phyloP scores from a whole-genome alignment of 2,888 invertebrate genomes.

The Plutella xylostella region DNA sequence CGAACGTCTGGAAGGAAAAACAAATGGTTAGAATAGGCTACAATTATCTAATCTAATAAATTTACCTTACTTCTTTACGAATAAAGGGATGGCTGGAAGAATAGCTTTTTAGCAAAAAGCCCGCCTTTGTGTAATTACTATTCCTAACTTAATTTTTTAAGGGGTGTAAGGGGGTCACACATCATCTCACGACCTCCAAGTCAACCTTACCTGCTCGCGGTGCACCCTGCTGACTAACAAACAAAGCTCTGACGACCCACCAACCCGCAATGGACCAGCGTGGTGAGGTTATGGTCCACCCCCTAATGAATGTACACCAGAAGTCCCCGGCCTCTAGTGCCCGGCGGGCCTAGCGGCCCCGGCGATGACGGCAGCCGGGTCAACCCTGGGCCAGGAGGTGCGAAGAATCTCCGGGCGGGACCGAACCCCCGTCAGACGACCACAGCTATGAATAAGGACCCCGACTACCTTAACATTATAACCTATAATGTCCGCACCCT shows the following conservation, averaged over 20 bases:
- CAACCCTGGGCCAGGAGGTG: not conserved
- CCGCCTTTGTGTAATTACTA: too few species aligned
- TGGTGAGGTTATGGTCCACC: not conserved
- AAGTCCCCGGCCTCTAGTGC: not conserved
- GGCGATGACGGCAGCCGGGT: not conserved
- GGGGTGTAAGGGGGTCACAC: too few species aligned
- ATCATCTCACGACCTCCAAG: too few species aligned
- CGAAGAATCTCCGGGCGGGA: not conserved
- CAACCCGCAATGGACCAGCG: conserved; percentile 1
- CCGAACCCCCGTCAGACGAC: conserved; percentile 1
- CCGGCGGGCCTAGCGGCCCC: not conserved
- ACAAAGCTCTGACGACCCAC: too few species aligned
- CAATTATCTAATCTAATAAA: too few species aligned
- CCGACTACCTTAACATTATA: not conserved
- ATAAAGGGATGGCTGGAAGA: too few species aligned
- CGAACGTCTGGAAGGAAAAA: conserved; percentile 88
- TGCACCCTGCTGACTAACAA: too few species aligned
- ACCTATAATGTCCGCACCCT: conserved; percentile 1
- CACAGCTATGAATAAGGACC: not conserved
- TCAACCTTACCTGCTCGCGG: too few species aligned
- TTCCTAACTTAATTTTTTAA: too few species aligned
- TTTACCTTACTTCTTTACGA: too few species aligned
- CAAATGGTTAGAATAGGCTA: not conserved
- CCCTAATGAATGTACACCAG: not conserved
- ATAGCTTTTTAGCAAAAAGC: too few species aligned